A percentile compares a stretch with the other conserved stretches of the same genome.
Conservation (phyloP, 1,140 invertebrate species). For the Maniola jurtina region DNA sequence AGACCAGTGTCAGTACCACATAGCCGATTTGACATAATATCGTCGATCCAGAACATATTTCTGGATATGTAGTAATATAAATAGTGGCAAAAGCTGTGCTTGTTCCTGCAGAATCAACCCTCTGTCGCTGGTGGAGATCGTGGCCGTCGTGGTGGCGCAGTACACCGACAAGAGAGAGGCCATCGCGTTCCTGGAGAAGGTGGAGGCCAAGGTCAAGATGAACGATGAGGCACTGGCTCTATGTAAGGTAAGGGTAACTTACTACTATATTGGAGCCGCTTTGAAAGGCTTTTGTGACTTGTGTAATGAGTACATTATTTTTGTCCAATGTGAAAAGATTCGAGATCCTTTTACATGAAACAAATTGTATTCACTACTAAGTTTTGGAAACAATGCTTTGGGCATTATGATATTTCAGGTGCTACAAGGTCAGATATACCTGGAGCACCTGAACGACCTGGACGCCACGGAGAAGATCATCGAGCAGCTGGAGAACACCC, state of each 20-base stretch:
- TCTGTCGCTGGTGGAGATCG: conserved; percentile 93
- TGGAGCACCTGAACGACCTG: conserved; percentile 90
- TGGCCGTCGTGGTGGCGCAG: conserved; percentile 89
- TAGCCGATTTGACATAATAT: too few relatives aligned
- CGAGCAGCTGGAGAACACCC: conserved; percentile 91
- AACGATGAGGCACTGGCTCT: conserved; percentile 92
- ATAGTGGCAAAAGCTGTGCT: background rate
- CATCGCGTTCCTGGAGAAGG: conserved; percentile 91
- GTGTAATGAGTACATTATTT: too few relatives aligned
- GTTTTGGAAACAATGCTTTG: too few relatives aligned
- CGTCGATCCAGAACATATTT: background rate
- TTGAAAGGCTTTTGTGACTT: too few relatives aligned
- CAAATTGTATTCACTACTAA: too few relatives aligned
- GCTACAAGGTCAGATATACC: conserved; percentile 90
- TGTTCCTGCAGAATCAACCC: conserved; percentile 90
- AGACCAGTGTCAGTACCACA: too few relatives aligned
- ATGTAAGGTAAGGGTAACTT: conserved; percentile 82
- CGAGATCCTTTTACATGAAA: too few relatives aligned
- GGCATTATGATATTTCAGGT: conserved; percentile 85
- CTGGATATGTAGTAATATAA: too few relatives aligned
- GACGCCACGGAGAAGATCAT: conserved; percentile 93
- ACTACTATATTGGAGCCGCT: background rate
- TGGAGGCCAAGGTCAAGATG: conserved; percentile 92
- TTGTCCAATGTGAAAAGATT: too few relatives aligned
- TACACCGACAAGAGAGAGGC: conserved; percentile 90